phyloP scores from a whole-genome alignment of 2,797 vertebrate species.

The Erethizon dorsatum region DNA sequence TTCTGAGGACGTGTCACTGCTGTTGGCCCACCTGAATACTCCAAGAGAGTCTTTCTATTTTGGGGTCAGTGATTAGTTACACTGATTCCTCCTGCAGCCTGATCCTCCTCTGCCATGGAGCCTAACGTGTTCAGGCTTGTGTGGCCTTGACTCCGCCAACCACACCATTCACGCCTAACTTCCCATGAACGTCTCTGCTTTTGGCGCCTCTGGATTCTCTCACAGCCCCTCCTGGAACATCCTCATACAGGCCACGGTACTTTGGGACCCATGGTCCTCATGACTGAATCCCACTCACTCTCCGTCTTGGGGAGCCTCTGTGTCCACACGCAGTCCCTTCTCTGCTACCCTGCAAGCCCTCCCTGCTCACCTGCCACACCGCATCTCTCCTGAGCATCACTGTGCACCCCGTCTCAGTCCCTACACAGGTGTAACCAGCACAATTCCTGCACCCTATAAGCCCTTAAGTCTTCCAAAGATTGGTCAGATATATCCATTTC shows the following conservation, averaged over 20 bases:
- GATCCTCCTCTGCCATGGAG: fast-evolving
- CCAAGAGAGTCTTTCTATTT: neutral
- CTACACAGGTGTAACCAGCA: neutral
- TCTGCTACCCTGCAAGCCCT: neutral
- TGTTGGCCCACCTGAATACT: neutral
- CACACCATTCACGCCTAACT: fast-evolving
- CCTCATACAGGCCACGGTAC: neutral
- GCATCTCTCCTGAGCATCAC: neutral
- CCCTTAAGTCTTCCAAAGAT: neutral
- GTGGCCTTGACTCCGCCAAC: neutral
- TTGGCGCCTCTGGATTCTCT: neutral
- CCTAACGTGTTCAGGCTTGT: too few species aligned
- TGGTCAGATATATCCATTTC: neutral
- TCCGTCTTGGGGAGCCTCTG: neutral
- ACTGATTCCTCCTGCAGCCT: neutral
- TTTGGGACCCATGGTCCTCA: neutral
- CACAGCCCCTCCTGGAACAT: too few species aligned
- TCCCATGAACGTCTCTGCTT: too few species aligned
- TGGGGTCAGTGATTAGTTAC: neutral
- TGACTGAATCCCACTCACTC: neutral
- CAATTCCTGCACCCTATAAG: neutral
- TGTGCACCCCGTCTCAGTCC: neutral
- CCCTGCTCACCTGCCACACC: fast-evolving
- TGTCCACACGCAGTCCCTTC: neutral
- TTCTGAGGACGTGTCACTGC: neutral